Evolutionary conservation across 2,888 invertebrate species (phyloP), one percentile per base, ranked within the genome.

Genomic region (Polydrusus cervinus): DNA sequence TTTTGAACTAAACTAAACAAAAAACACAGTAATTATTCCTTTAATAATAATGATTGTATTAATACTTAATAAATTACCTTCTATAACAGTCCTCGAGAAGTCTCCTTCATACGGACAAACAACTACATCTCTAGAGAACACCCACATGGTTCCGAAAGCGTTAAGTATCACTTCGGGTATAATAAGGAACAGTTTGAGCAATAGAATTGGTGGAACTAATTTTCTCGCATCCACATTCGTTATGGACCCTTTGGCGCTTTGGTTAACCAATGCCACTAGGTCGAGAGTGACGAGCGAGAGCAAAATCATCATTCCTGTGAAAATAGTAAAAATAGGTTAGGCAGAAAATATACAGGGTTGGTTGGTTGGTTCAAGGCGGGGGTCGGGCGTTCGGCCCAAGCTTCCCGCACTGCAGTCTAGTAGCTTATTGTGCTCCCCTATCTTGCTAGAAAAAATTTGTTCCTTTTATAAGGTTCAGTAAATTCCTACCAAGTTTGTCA

Each of bases 61-160:
- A n/a, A n/a, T n/a, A n/a, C n/a, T n/a, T n/a, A n/a, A n/a, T n/a
- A 25, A 87, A 88, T 89, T 86, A 92, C 92, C 92, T 89, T 94
- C 92, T 81, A 94, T 92, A 20, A 93, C 92, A 77, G 92, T 91
- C 80, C 90, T 91, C 71, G 93, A 92, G 86, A 93, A 93, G 79
- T 91, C 89, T 83, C 92, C 92, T 61, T 90, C 90, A 75, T 91
- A 90, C 18, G 90, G 89, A 86, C 94, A 94, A 43, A 91, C 88
- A 66, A 94, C 91, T 30, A 91, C 86, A 79, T 92, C 91, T 34
- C 83, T 78, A 82, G 92, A 93, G 83, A 94, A 93, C 80, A 94
- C 92, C 95, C 95, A 95, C 87, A 94, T 90, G 3, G 95, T 94
- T 8, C 95, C 95, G 87, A 95, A 89, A 70, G 93, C 90, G 82